Evolutionary conservation across 2,888 invertebrate species (phyloP), one percentile per base, ranked within the genome.

Genomic region (Nemotelus pantherinus): DNA sequence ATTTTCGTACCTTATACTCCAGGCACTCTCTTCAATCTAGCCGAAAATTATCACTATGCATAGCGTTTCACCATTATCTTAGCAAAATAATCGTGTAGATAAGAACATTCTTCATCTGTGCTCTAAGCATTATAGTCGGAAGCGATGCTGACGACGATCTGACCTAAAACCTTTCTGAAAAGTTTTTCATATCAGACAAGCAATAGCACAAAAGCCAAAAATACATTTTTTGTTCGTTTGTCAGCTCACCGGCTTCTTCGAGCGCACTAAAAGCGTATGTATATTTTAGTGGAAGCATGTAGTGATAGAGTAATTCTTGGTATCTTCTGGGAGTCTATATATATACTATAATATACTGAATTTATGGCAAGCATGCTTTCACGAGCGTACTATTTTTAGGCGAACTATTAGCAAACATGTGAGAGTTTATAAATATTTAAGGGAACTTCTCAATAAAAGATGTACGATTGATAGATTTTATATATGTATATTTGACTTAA

Each of bases 101-200:
- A 60, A 60, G 60, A 3, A 25, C 9, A 25, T 5, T 7, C 25
- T 25, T 7, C 4, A 41, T 60, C 5, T 7, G 7, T 39, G 41
- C 39, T 39, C 60, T 43, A 60, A 60, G 41, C 60, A 60, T 60
- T 39, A 25, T 70, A 55, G 53, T 53, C 70, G 70, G 70, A 70
- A 70, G 70, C 41, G 47, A n/a, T 70, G 39, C 70, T 2, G 1
- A 55, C 41, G 47, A n/a, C 55, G 39, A 53, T 2, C 9, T 53
- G 70, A 70, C 70, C 70, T 10, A 55, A 70, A 70, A 70, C 53
- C 70, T 55, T 70, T 53, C 63, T 63, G 10, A 55, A 65, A 65
- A 45, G 53, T 43, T 55, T 41, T n/a, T 10, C 53, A 53, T 70
- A 70, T 70, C 70, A 39, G 43, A 55, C 55, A 70, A 50, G 70